Conservation (phyloP, 1,140 invertebrate species). For the Aphis craccivora region DNA sequence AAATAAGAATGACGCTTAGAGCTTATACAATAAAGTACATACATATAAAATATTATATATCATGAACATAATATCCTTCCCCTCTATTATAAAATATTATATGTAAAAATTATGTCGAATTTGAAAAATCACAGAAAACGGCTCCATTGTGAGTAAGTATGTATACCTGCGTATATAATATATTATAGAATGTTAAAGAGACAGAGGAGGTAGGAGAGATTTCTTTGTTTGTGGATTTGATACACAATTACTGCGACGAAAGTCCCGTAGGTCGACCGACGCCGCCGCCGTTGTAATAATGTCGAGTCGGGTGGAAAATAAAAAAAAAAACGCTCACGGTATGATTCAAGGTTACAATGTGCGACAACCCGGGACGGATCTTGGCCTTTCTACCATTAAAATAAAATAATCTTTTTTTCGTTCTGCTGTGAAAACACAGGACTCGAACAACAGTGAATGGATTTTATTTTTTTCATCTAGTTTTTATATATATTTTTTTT, state of each 20-base stretch:
- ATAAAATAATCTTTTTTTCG: conserved; percentile 50
- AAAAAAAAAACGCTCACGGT: conserved; percentile 55
- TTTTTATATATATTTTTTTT: not conserved
- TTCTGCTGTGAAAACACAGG: conserved; percentile 45
- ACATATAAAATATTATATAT: too few species aligned
- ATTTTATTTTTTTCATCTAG: conserved; percentile 18
- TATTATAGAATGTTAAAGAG: not conserved
- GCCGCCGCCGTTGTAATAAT: not conserved
- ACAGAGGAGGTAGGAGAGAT: not conserved
- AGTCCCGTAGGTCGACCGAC: conserved; percentile 36
- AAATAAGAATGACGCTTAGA: not conserved
- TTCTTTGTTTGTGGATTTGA: conserved; percentile 46
- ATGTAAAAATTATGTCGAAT: not conserved
- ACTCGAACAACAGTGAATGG: conserved; percentile 20
- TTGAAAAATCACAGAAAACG: not conserved
- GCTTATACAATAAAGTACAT: not conserved
- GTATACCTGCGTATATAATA: not conserved
- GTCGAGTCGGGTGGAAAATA: conserved; percentile 9
- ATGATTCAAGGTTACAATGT: conserved; percentile 55
- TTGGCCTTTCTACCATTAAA: conserved; percentile 58
- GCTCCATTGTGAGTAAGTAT: not conserved
- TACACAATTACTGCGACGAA: conserved; percentile 46
- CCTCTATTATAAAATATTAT: not conserved
- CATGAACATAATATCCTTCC: too few species aligned
- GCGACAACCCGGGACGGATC: conserved; percentile 57